These are phyloP conservation scores for Alentia gelatinosa DNA, from an alignment of 2,888 invertebrate species.

Conservation along the genomic window DNA sequence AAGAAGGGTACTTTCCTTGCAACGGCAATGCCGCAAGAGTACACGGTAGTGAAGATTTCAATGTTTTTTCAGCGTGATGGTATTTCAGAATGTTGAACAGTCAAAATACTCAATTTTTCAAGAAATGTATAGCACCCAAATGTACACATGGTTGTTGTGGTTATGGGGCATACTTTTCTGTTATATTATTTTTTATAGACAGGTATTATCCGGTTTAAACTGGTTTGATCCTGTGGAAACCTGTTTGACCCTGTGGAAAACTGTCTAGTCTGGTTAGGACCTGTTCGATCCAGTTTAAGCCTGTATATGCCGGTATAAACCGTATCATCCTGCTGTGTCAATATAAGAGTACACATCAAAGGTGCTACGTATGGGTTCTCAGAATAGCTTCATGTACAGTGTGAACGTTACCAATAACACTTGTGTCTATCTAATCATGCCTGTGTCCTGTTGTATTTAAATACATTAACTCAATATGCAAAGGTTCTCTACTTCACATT, in stretches of 20 bases:
- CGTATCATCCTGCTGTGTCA: background rate
- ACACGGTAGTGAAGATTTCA: background rate
- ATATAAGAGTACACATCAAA: slow-evolving; percentile 15
- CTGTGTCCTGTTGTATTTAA: background rate
- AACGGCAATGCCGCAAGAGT: background rate
- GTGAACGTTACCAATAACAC: slow-evolving; percentile 39
- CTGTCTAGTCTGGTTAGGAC: too few relatives aligned
- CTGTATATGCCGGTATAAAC: background rate
- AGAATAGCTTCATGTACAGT: slow-evolving; percentile 9
- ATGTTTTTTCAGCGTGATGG: background rate
- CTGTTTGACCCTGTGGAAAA: too few relatives aligned
- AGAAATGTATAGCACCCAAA: slow-evolving; percentile 23
- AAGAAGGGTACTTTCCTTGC: background rate
- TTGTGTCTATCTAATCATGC: background rate
- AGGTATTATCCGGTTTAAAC: background rate
- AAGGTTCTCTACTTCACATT: background rate
- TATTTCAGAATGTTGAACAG: background rate
- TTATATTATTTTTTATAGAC: background rate
- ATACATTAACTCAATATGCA: background rate
- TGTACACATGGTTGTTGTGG: slow-evolving; percentile 33
- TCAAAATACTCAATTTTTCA: slow-evolving; percentile 45
- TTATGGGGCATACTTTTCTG: background rate
- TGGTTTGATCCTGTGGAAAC: background rate
- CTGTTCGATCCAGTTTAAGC: background rate
- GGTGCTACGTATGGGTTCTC: slow-evolving; percentile 29